Evolutionary conservation across 2,888 invertebrate species (phyloP).

Genomic region (Chymomyza procnemis): DNA sequence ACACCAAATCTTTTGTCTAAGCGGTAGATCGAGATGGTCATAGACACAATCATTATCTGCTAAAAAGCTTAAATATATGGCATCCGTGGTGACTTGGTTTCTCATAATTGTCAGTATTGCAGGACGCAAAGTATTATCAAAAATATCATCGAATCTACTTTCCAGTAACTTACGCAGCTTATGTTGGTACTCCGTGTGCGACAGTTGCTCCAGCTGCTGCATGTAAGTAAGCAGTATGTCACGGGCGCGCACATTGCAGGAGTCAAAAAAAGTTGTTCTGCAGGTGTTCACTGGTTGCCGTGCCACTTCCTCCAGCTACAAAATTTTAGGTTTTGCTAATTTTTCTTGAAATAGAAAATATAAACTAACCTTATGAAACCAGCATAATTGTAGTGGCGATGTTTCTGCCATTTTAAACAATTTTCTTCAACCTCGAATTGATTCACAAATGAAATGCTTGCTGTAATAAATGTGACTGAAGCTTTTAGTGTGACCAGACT

Average conservation of each 20-base stretch:
- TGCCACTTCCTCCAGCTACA: too few relatives aligned
- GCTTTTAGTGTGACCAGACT: too few relatives aligned
- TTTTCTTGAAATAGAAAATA: too few relatives aligned
- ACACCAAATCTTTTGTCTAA: constrained; percentile 98
- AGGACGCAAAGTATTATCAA: constrained; percentile 92
- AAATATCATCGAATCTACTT: constrained; percentile 95
- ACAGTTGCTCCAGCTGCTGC: constrained; percentile 85
- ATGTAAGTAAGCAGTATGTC: constrained; percentile 88
- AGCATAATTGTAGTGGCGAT: too few relatives aligned
- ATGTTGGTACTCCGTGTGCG: constrained; percentile 79
- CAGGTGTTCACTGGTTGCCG: too few relatives aligned
- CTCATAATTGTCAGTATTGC: constrained; percentile 96
- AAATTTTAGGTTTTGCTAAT: too few relatives aligned
- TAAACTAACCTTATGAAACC: too few relatives aligned
- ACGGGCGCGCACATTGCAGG: constrained; percentile 89
- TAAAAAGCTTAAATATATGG: constrained; percentile 87
- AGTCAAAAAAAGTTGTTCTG: too few relatives aligned
- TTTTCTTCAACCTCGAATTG: too few relatives aligned
- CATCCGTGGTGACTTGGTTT: constrained; percentile 95
- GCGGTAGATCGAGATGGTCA: constrained; percentile 95
- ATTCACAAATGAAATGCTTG: too few relatives aligned
- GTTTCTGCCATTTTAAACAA: too few relatives aligned
- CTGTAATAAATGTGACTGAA: too few relatives aligned
- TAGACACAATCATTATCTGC: constrained; percentile 94
- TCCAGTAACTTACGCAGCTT: constrained; percentile 92